These are phyloP conservation scores for Stramonita haemastoma DNA, from an alignment of 2,888 invertebrate species.

Conservation along the genomic window DNA sequence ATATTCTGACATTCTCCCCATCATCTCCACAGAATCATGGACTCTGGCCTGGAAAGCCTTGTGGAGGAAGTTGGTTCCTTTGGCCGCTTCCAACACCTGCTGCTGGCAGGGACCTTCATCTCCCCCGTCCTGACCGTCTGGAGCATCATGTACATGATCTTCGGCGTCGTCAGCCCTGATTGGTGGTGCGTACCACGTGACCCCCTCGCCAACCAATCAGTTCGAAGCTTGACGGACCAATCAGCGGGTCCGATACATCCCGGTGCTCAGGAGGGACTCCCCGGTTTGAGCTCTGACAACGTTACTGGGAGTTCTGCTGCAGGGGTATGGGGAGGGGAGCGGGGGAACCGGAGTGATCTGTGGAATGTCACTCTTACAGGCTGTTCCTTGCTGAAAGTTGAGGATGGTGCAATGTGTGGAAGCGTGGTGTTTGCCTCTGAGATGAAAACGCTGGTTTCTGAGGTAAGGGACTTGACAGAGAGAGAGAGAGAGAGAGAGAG, in stretches of 20 bases:
- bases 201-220: background rate
- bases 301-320: background rate
- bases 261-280: too few relatives aligned
- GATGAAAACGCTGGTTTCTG: background rate
- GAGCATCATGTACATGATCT: slow-evolving; percentile 65
- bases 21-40: too few relatives aligned
- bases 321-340: background rate
- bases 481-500: background rate
- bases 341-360: background rate
- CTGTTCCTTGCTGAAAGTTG: background rate
- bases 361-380: background rate
- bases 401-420: background rate
- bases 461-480: background rate
- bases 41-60: background rate
- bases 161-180: slow-evolving; percentile 56
- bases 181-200: slow-evolving; percentile 51
- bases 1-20: too few relatives aligned
- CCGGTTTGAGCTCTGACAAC: background rate
- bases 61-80: slow-evolving; percentile 39
- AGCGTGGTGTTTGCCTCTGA: background rate
- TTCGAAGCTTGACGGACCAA: background rate
- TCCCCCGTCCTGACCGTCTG: slow-evolving; percentile 53
- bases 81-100: slow-evolving; percentile 56
- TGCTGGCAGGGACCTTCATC: slow-evolving; percentile 48
- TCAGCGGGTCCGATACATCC: background rate